These are phyloP conservation scores for Nasonia giraulti DNA, from an alignment of 1,140 invertebrate genomes.

Conservation along the genomic window DNA sequence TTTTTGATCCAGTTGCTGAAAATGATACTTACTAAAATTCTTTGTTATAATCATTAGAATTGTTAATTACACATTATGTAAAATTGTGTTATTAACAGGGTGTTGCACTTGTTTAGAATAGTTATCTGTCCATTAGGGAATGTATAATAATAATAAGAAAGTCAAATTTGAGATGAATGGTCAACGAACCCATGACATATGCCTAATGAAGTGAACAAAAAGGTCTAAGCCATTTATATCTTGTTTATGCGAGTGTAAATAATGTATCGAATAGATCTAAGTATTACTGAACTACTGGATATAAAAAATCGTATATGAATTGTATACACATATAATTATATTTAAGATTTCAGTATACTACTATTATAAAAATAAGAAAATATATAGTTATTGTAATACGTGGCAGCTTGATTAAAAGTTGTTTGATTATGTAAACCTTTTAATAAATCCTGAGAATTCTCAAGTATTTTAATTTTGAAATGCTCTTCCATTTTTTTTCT, in stretches of 20 bases:
- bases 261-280: conserved; percentile 47
- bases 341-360: conserved; percentile 63
- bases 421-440: conserved; percentile 67
- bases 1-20: conserved; percentile 13
- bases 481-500: conserved; percentile 31
- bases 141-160: conserved; percentile 38
- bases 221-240: conserved; percentile 58
- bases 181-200: conserved; percentile 54
- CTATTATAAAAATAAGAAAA: conserved; percentile 65
- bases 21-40: conserved; percentile 8
- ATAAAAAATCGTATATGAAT: conserved; percentile 54
- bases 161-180: conserved; percentile 31
- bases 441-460: conserved; percentile 71
- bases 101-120: conserved; percentile 46
- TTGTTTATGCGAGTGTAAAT: conserved; percentile 57
- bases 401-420: conserved; percentile 54
- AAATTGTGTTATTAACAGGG: conserved; percentile 43
- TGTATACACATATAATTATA: conserved; percentile 53
- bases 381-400: conserved; percentile 60
- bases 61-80: conserved; percentile 33
- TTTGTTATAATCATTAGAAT: conserved; percentile 40
- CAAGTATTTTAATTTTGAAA: conserved; percentile 52
- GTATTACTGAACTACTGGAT: conserved; percentile 45
- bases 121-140: conserved; percentile 42
- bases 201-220: conserved; percentile 52